Base-by-base conservation (phyloP, 2,113 vertebrate species). In the Lichenostomus cassidix region DNA sequence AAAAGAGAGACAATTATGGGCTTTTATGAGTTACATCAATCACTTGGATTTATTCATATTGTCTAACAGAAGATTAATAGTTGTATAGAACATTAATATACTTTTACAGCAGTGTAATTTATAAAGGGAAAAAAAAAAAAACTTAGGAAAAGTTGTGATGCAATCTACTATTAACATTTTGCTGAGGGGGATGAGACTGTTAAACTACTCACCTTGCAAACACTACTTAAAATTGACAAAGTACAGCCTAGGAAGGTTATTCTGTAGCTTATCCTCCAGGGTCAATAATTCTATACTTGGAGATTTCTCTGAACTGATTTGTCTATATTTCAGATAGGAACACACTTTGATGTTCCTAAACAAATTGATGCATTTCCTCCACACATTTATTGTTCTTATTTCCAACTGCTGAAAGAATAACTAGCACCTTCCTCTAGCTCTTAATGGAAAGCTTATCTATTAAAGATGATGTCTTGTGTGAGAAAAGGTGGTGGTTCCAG, bases 261-360 rank as follows among this genome's bases (percentile, higher is more conserved):
- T 90, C 68, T 81, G 60, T 64, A 62, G 81, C 69, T 88, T 78
- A 70, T 78, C 41, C 44, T 89, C 41, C 76, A 78, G 83, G 56
- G 95, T 94, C 92, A 96, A 88, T 97, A 96, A 96, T 78, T 95
- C 86, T 64, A 53, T 82, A 88, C 68, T 89, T 64, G 49, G 53
- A 86, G 82, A 49, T 25, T 88, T 64, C 47, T 49, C 79, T 83
- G 85, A 88, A 92, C 86, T 7, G 3, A 80, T 90, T 55, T 91
- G 68, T 89, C 85, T 83, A 0, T 93, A 87, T 75, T 78, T 92
- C 90, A 89, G 73, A 77, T 24, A 74, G 71, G 22, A 56, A 56
- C 9, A 9, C 37, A 83, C 88, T 69, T 92, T 92, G 94, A 96
- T 92, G 90, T 64, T 94, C 35, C 83, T 56, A 90, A 86, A 44